A percentile compares a stretch with the other conserved stretches of the same genome.
phyloP scores from a whole-genome alignment of 2,888 invertebrate genomes.

The Cephus nigrinus region DNA sequence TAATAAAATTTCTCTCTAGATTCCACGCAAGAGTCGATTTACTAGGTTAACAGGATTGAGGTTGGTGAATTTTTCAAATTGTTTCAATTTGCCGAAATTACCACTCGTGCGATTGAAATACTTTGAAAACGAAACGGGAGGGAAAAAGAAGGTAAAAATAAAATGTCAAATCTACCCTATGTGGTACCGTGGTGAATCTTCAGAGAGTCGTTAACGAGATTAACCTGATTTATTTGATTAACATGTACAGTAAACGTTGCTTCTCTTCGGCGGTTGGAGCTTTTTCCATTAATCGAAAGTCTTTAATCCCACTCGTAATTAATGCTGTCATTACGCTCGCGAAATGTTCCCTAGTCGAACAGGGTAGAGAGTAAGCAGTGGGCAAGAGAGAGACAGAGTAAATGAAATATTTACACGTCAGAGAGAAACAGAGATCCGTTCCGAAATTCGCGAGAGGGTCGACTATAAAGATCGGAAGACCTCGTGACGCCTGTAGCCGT shows the following conservation, averaged over 20 bases:
- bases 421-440: neutral
- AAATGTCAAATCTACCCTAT: neutral
- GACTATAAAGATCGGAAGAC: neutral
- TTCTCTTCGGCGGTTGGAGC: neutral
- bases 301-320: neutral
- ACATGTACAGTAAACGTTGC: neutral
- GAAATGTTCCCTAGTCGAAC: neutral
- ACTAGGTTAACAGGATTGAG: neutral
- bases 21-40: neutral
- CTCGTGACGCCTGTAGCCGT: neutral
- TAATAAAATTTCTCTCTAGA: neutral
- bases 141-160: neutral
- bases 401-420: conserved; percentile 12
- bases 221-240: neutral
- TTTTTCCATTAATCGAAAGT: neutral
- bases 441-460: neutral
- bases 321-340: neutral
- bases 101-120: neutral
- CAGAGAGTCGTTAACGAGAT: neutral
- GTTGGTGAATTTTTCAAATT: neutral
- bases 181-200: neutral
- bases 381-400: conserved; percentile 11
- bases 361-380: neutral
- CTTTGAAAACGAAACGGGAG: too few species aligned
- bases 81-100: neutral